phyloP scores from a whole-genome alignment of 2,113 vertebrate genomes.

The Nesoenas mayeri region DNA sequence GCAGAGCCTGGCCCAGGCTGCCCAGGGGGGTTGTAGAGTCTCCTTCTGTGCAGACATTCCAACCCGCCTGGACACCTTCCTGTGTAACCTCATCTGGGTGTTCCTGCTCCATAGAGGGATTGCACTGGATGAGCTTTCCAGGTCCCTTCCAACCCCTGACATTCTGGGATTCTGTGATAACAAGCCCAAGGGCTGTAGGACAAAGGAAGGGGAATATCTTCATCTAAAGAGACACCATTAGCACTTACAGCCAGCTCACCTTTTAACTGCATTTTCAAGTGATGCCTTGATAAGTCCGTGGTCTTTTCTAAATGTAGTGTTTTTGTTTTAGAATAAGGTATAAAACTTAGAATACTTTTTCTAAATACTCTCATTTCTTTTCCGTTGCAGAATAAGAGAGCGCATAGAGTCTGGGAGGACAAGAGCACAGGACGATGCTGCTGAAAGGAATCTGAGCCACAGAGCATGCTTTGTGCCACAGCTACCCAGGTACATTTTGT shows the following conservation, averaged over 20 bases:
- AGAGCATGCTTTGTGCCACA: slow-evolving; percentile 59
- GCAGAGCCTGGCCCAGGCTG: too few species aligned
- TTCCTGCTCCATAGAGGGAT: too few species aligned
- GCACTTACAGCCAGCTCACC: neutral
- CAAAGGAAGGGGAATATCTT: neutral
- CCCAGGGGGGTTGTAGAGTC: too few species aligned
- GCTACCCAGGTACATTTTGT: slow-evolving; percentile 53
- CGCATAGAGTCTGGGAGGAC: neutral
- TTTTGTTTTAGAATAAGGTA: neutral
- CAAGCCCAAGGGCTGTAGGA: neutral
- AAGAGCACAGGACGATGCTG: slow-evolving; percentile 4
- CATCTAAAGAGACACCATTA: neutral
- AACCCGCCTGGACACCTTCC: too few species aligned
- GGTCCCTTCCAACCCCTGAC: too few species aligned
- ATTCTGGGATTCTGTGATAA: too few species aligned
- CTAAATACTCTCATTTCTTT: neutral
- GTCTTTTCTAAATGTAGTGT: neutral
- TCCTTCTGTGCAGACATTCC: too few species aligned
- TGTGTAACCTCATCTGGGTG: too few species aligned
- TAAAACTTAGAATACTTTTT: neutral
- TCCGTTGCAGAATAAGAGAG: slow-evolving; percentile 19
- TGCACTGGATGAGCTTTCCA: too few species aligned
- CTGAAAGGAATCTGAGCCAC: slow-evolving; percentile 63
- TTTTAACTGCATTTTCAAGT: neutral
- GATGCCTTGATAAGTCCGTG: accelerated